Evolutionary conservation across 2,797 vertebrate genomes (phyloP), one percentile per base, ranked within the genome.

Genomic region (Melanotaenia maccullochi): DNA sequence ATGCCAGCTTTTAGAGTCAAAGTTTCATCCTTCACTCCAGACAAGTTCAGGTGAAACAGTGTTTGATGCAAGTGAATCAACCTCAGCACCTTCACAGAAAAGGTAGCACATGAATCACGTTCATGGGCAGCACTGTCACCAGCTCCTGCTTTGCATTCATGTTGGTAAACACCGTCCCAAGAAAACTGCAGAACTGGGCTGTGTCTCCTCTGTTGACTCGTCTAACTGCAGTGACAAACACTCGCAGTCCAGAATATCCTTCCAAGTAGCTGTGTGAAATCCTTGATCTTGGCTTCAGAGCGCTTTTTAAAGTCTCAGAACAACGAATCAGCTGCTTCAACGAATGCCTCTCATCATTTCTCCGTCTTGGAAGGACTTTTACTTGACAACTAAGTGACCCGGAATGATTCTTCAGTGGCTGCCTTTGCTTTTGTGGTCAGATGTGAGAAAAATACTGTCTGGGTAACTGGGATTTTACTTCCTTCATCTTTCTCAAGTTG

Each of bases 161-260:
- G n/a, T 81, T 25, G 2, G 3, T 13, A 60, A 74, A 71, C 62
- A 71, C 63, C 44, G 64, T 74, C 2, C 9, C 2, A 44, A 75
- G 54, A 24, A 76, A 71, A 82, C 56, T 52, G 36, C 57, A 77
- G 51, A 70, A 11, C 57, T 73, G 78, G 32, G 57, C 47, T 76
- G 73, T 77, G 28, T 58, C 58, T 63, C 57, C 78, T 76, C 63
- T 0, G 56, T 66, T 14, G 70, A 82, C 3, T 74, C 2, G 0
- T 75, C 38, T 2, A 66, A 16, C 0, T 71, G 65, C 56, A 82
- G 58, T 55, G 62, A 77, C 42, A 82, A 76, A 71, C 40, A 68
- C 51, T 67, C 25, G 0, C 75, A 65, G 0, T 75, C 24, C 8
- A 1, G 1, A 3, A 57, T 68, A 1, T 73, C 68, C 61, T 61